Conservation (phyloP, 2,113 vertebrate species). For the Sturnira hondurensis region DNA sequence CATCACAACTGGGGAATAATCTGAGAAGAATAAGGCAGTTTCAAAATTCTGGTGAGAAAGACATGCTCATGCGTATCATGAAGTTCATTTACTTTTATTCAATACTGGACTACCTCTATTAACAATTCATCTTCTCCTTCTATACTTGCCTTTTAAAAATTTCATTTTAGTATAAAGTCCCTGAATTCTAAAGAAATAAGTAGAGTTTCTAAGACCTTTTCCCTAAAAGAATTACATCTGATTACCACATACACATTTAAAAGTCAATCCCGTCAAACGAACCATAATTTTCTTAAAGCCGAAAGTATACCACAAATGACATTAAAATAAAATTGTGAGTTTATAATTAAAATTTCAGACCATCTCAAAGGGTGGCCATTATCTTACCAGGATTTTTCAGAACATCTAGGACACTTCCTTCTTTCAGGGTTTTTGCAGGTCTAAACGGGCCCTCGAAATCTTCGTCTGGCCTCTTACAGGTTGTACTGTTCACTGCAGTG, state of each 20-base stretch:
- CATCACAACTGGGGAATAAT: neutral
- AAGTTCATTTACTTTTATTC: neutral
- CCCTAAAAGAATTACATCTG: neutral
- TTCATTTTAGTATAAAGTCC: neutral
- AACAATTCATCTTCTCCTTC: neutral
- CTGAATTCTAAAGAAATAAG: constrained; percentile 6
- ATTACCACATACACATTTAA: neutral
- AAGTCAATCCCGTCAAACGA: neutral
- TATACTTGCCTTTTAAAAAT: neutral
- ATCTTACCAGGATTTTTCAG: constrained; percentile 91
- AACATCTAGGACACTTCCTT: constrained; percentile 96
- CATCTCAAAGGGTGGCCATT: neutral
- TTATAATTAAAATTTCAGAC: neutral
- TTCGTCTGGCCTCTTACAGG: constrained; percentile 80
- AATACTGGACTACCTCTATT: neutral
- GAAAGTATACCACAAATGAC: neutral
- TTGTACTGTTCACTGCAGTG: constrained; percentile 72
- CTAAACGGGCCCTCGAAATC: constrained; percentile 87
- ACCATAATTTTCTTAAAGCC: neutral
- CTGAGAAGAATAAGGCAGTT: neutral
- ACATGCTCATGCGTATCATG: neutral
- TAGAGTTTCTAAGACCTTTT: neutral
- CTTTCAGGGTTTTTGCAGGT: constrained; percentile 90
- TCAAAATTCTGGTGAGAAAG: neutral
- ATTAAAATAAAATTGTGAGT: neutral